Evolutionary conservation across 1,140 invertebrate genomes (phyloP).

Genomic region (Tetraneura akinire): DNA sequence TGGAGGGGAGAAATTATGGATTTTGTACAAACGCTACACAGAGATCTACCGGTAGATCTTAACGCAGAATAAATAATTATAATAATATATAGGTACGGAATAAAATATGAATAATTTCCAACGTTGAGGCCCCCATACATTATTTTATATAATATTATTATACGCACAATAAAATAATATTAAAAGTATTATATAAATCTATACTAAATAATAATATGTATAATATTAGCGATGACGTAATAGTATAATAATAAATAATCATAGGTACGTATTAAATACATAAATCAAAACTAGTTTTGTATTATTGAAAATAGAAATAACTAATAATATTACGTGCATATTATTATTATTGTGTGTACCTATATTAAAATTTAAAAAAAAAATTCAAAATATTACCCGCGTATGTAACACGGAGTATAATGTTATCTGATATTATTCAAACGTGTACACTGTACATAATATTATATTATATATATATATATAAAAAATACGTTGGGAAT

Average conservation of each 20-base stretch:
- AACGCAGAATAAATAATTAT: constrained; percentile 15
- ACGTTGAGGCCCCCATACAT: not conserved
- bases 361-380: too few species aligned
- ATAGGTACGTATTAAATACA: not conserved
- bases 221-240: constrained; percentile 38
- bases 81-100: not conserved
- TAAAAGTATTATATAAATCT: too few species aligned
- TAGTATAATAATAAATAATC: constrained; percentile 13
- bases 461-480: too few species aligned
- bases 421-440: too few species aligned
- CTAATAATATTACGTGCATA: not conserved
- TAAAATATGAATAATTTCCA: constrained; percentile 29
- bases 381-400: too few species aligned
- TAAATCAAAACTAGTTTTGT: constrained; percentile 10
- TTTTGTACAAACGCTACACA: constrained; percentile 8
- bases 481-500: too few species aligned
- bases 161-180: too few species aligned
- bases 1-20: not conserved
- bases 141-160: not conserved
- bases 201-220: too few species aligned
- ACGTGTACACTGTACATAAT: too few species aligned
- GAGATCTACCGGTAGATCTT: constrained; percentile 31
- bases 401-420: too few species aligned
- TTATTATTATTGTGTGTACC: not conserved
- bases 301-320: not conserved